Percentiles rank a stretch among this genome's conserved stretches.
phyloP scores from a whole-genome alignment of 1,140 invertebrate species.

The Andricus grossulariae region DNA sequence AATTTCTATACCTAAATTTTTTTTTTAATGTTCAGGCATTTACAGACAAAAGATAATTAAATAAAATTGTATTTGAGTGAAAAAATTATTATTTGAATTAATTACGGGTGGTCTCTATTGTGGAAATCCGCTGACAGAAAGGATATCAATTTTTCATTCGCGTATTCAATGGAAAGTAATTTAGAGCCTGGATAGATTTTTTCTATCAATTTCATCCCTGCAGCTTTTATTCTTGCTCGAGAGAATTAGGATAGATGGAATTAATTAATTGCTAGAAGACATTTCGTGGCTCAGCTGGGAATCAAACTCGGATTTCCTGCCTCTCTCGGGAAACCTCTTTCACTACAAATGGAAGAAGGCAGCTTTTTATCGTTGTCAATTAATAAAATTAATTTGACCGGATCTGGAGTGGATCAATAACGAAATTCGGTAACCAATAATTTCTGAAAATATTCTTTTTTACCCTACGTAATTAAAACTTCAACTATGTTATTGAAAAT shows the following conservation, averaged over 20 bases:
- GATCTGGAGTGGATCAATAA: neutral
- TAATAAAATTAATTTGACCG: neutral
- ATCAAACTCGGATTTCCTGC: conserved; percentile 2
- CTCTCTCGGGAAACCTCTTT: neutral
- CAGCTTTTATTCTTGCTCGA: neutral
- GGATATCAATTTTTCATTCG: neutral
- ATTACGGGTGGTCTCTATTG: no score
- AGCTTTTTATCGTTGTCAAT: neutral
- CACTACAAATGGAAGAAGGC: neutral
- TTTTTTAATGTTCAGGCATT: no score
- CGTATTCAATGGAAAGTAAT: neutral
- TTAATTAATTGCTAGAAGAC: conserved; percentile 15
- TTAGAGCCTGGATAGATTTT: neutral
- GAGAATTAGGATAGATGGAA: conserved; percentile 1
- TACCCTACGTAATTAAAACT: no score
- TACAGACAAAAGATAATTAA: no score
- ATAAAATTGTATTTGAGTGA: no score
- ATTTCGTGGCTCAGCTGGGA: conserved; percentile 9
- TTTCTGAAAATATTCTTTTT: no score
- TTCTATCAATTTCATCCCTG: neutral
- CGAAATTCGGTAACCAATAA: neutral
- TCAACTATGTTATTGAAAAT: no score
- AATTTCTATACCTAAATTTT: no score
- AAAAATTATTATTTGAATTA: no score
- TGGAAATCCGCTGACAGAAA: no score